Evolutionary conservation across 2,888 invertebrate species (phyloP), one percentile per base, ranked within the genome.

Genomic region (Galerucella calmariensis): DNA sequence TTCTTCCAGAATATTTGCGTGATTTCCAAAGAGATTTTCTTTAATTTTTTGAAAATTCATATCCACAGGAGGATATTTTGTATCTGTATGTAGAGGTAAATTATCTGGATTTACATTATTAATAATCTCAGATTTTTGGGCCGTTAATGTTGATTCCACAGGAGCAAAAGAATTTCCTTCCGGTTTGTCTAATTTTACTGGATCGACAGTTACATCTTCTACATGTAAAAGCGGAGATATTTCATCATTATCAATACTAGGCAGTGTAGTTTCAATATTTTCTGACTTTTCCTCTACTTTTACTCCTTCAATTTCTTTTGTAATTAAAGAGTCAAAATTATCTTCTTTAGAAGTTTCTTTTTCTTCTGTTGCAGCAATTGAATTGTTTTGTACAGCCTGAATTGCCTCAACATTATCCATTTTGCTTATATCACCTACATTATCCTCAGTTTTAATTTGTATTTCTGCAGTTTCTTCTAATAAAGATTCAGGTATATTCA

Each of bases 151-250:
- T 10, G 61, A 27, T 61, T 35, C 62, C 6, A 27, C 10, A 35
- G 69, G 51, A 35, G 63, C 61, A 24, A n/a, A 46, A 69, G 6
- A 48, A 35, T n/a, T 53, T 35, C 11, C 46, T 63, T 65, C 41
- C 5, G n/a, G n/a, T 48, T 66, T 20, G 12, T 48, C 24, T 27
- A 20, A 2, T 69, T 75, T 63, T 10, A 77, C 12, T 12, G 79
- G 79, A 67, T 79, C 75, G 70, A 71, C 75, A 12, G 80, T 79
- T 16, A 78, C 75, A 44, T 44, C 71, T 51, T 78, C 77, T 1
- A 44, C 14, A 59, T 48, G 41, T 44, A 74, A 14, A 72, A 71
- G 58, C 27, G 76, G 77, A 35, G 65, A 9, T 51, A 14, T 44
- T 62, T 62, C 59, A n/a, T 56, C 24, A 53, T 67, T 58, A n/a